Percentiles rank a stretch among this genome's conserved stretches.
phyloP scores from a whole-genome alignment of 2,797 vertebrate genomes.

The Melanotaenia maccullochi region DNA sequence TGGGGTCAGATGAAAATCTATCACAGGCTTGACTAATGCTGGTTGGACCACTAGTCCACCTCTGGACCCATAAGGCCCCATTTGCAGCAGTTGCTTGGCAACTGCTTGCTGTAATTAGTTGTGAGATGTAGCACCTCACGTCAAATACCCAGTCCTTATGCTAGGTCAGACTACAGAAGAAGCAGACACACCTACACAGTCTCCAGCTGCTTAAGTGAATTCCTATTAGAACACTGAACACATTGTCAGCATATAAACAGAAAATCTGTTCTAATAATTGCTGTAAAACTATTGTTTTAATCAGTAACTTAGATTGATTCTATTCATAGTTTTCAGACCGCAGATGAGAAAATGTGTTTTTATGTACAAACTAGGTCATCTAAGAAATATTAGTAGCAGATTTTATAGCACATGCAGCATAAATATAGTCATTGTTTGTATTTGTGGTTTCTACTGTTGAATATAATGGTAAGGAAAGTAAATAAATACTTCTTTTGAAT shows the following conservation, averaged over 20 bases:
- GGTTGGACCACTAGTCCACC: slow-evolving; percentile 74
- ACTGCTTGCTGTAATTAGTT: slow-evolving; percentile 83
- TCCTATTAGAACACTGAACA: slow-evolving; percentile 53
- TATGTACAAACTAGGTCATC: neutral
- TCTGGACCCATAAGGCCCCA: slow-evolving; percentile 73
- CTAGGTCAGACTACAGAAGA: slow-evolving; percentile 72
- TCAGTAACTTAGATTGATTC: slow-evolving; percentile 13
- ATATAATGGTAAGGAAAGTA: neutral
- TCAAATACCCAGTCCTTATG: slow-evolving; percentile 73
- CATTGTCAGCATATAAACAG: slow-evolving; percentile 52
- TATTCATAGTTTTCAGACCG: slow-evolving; percentile 8
- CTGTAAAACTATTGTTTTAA: slow-evolving; percentile 45
- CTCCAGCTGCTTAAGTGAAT: slow-evolving; percentile 60
- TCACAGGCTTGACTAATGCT: slow-evolving; percentile 65
- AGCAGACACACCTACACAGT: slow-evolving; percentile 77
- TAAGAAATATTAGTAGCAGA: neutral
- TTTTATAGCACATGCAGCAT: neutral
- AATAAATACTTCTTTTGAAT: neutral
- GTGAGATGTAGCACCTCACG: slow-evolving; percentile 76
- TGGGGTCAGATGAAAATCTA: slow-evolving; percentile 72
- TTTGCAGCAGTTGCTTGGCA: slow-evolving; percentile 88
- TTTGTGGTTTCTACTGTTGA: neutral
- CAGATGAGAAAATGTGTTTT: neutral
- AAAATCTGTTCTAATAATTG: slow-evolving; percentile 43
- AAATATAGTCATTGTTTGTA: neutral